Evolutionary conservation across 2,797 vertebrate genomes (phyloP).

Genomic region (Clarias platycephalus): DNA sequence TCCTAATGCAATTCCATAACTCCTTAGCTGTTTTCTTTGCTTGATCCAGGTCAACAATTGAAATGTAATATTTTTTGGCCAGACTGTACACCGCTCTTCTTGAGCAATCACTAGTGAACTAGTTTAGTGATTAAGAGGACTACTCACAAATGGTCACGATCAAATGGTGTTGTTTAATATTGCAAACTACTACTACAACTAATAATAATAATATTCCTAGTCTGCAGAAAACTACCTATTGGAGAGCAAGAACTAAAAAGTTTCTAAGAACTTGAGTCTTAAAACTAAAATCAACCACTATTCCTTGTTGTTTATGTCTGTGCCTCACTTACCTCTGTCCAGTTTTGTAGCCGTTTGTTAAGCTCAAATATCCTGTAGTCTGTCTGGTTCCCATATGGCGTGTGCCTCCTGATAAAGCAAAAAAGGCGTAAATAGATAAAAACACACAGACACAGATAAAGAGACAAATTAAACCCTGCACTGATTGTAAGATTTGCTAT

Average conservation of each 20-base stretch:
- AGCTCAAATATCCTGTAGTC: slow-evolving; percentile 99
- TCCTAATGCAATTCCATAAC: no score
- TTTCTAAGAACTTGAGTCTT: not conserved
- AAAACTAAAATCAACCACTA: not conserved
- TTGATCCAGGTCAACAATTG: no score
- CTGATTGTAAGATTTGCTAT: not conserved
- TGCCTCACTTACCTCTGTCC: slow-evolving; percentile 86
- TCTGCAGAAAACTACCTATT: not conserved
- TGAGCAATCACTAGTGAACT: not conserved
- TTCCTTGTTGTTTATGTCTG: slow-evolving; percentile 6
- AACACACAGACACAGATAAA: not conserved
- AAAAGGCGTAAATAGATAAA: slow-evolving; percentile 5
- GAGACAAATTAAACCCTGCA: not conserved
- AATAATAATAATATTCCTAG: not conserved
- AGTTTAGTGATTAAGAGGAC: not conserved
- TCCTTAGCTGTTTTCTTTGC: no score
- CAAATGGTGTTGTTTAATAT: not conserved
- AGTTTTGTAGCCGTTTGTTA: slow-evolving; percentile 98
- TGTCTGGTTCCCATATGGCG: slow-evolving; percentile 97
- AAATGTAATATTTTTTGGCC: no score
- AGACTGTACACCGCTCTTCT: not conserved
- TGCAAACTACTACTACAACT: not conserved
- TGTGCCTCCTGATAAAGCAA: slow-evolving; percentile 86
- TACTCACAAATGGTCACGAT: not conserved
- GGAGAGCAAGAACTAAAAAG: not conserved